Base-by-base conservation (phyloP, 2,113 vertebrate species). In the Periophthalmodon schlosseri region DNA sequence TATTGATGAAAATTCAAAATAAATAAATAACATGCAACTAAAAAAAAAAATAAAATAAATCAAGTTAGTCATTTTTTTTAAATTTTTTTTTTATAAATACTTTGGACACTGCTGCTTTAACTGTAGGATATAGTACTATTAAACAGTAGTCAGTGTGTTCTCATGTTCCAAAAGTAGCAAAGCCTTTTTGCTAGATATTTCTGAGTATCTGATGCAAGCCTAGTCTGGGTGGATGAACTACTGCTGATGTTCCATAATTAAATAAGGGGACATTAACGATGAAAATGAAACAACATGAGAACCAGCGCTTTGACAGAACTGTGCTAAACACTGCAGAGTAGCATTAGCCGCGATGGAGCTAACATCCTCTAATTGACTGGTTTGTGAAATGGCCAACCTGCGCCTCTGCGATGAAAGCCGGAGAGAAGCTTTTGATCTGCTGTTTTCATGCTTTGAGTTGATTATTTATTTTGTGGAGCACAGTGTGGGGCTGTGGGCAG, bases 401-500 rank as follows among this genome's bases (percentile, higher is more conserved):
- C 84, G 70, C 76, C 63, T 65, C 34, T 12, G 84, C 76, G 89
- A 93, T 93, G 88, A 93, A 91, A 91, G 87, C 77, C 73, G 74
- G 86, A 90, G 90, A 74, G 78, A 80, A 80, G 58, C 49, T 84
- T 92, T 89, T 91, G 86, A 91, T 89, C 86, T 79, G 10, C 13
- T 24, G 12, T 72, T 61, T 76, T 84, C 63, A 16, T 68, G 47
- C 23, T 68, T 68, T 16, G 18, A 24, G 47, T 71, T 74, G 73
- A 68, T 72, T n/a, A 58, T 61, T 47, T 1, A 21, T 33, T 58
- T 36, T 21, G 52, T 9, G 20, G 20, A 10, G 52, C 52, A 2
- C 7, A n/a, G 20, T n/a, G 52, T n/a, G 52, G 20, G 6, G 52
- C 52, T 21, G 52, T 8, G 9, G 52, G n/a, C 52, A 10, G 6